Evolutionary conservation across 2,113 vertebrate species (phyloP), one percentile per base, ranked within the genome.

Genomic region (Uropsilus gracilis): DNA sequence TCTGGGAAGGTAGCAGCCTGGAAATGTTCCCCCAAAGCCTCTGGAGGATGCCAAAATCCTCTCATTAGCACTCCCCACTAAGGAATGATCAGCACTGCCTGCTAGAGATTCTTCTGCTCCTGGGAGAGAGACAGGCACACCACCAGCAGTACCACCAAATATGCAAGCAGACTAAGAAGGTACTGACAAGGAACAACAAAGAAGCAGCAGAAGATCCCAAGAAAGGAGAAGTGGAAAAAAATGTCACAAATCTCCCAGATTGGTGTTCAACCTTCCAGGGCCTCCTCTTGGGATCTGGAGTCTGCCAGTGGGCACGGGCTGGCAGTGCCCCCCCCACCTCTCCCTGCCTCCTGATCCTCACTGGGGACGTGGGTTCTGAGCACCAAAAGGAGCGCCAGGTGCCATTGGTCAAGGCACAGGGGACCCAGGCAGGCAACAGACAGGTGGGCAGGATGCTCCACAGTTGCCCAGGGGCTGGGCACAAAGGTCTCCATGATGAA

Each of bases 401-500:
- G 30, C 59, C 81, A 0, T 72, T 81, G 42, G 57, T 75, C 61
- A 50, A n/a, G 68, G 73, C 24, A 12, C 48, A 0, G 2, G 6
- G 16, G 2, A 0, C 26, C 71, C 69, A 59, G 78, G 86, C 87
- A 93, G 92, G 91, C 96, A 96, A 96, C 92, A 96, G 96, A 95
- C n/a, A 95, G 93, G 96, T 97, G 97, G 98, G 91, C 96, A 98
- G 94, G 94, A 94, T 93, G 94, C 95, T 98, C 98, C 98, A 97
- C 96, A 96, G 98, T 98, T 98, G 98, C 98, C 96, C 97, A 95
- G 95, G 97, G 98, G 98, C 97, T 97, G 97, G 98, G 92, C 17
- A 5, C 55, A 97, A 94, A 96, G 96, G 96, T 97, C 96, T 95
- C 80, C 11, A 91, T 97, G 97, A 99, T 99, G 98, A 98, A 99